Conservation (phyloP, 2,113 vertebrate genomes). For the Toxotes jaculatrix region DNA sequence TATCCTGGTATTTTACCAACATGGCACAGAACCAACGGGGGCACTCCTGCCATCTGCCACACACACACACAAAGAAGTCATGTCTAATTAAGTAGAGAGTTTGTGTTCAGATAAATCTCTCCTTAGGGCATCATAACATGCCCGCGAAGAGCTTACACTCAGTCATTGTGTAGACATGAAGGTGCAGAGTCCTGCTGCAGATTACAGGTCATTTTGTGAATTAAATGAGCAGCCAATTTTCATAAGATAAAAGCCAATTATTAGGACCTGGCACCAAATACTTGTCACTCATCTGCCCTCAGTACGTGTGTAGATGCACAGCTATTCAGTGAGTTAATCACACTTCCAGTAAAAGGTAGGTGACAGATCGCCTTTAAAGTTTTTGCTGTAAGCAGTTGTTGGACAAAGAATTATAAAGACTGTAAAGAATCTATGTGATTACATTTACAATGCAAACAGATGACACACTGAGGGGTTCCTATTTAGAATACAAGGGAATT, state of each 20-base stretch:
- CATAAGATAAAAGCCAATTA: not conserved
- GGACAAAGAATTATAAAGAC: too few relatives aligned
- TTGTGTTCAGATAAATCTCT: conserved; percentile 31
- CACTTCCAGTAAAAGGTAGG: not conserved
- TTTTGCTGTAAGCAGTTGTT: not conserved
- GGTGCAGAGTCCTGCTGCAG: not conserved
- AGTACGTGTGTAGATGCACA: not conserved
- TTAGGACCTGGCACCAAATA: not conserved
- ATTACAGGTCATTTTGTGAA: conserved; percentile 28
- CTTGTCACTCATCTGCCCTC: not conserved
- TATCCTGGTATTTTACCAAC: conserved; percentile 1
- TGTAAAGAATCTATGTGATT: too few relatives aligned
- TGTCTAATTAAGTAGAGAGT: conserved; percentile 53
- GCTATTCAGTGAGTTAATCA: not conserved
- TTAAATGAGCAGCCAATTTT: not conserved
- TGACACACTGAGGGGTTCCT: too few relatives aligned
- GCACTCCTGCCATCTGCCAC: not conserved
- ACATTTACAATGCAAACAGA: too few relatives aligned
- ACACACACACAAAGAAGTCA: conserved; percentile 5
- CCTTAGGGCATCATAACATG: conserved; percentile 34
- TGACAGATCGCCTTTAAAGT: not conserved
- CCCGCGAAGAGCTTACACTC: conserved; percentile 7
- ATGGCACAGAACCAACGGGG: not conserved
- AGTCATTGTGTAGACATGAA: not conserved
- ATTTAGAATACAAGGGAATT: too few relatives aligned